These are phyloP conservation scores for Vanacampus margaritifer DNA, from an alignment of 2,113 vertebrate genomes.

Conservation along the genomic window DNA sequence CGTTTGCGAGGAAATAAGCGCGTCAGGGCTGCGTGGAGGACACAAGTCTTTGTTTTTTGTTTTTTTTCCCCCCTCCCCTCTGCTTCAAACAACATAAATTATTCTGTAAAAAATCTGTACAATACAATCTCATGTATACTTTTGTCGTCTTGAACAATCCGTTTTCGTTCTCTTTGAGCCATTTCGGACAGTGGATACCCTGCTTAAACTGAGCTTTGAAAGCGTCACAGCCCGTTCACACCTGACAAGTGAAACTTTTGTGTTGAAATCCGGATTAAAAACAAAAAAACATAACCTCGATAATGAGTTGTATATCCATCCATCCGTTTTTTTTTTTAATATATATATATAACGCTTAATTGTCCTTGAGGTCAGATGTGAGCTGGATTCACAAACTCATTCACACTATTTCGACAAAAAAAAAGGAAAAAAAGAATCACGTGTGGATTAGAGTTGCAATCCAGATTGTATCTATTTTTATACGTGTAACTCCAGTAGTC, in stretches of 20 bases:
- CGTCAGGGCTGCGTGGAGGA: slow-evolving; percentile 34
- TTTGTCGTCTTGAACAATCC: slow-evolving; percentile 1
- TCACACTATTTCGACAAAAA: background rate
- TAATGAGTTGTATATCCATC: background rate
- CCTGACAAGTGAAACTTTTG: slow-evolving; percentile 43
- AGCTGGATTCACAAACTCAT: background rate
- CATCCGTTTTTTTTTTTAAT: background rate
- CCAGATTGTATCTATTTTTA: background rate
- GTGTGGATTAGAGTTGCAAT: background rate
- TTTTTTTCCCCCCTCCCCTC: slow-evolving; percentile 12
- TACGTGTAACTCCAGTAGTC: slow-evolving; percentile 25
- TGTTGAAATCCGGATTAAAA: slow-evolving; percentile 48
- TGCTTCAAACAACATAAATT: slow-evolving; percentile 82
- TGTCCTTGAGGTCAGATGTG: background rate
- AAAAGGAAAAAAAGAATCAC: background rate
- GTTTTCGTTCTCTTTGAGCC: slow-evolving; percentile 56
- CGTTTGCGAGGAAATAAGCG: slow-evolving; percentile 26
- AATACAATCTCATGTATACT: slow-evolving; percentile 70
- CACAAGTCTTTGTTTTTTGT: slow-evolving; percentile 51
- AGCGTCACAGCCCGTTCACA: slow-evolving; percentile 56
- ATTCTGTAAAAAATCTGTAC: slow-evolving; percentile 96
- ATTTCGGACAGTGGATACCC: slow-evolving; percentile 61
- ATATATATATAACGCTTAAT: background rate
- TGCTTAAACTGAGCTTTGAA: slow-evolving; percentile 68
- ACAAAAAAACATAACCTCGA: background rate